phyloP scores from a whole-genome alignment of 2,888 invertebrate genomes.

The Meloe dianella region DNA sequence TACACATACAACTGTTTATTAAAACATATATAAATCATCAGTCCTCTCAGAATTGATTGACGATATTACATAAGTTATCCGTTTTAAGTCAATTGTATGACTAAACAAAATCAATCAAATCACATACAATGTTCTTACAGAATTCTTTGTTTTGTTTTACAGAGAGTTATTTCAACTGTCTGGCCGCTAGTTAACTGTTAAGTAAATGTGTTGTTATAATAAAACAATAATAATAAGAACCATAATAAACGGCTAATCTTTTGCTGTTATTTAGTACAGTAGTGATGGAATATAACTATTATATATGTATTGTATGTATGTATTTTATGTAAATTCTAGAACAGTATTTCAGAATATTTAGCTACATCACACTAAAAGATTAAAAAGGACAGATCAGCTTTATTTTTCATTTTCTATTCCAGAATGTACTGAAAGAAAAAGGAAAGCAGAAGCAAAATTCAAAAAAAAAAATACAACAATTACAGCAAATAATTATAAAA shows the following conservation, averaged over 20 bases:
- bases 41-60: conserved; percentile 56
- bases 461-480: conserved; percentile 35
- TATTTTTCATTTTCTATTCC: conserved; percentile 29
- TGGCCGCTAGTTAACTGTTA: background rate
- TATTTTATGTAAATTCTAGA: conserved; percentile 44
- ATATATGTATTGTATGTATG: conserved; percentile 43
- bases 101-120: conserved; percentile 30
- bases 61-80: conserved; percentile 45
- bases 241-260: conserved; percentile 3
- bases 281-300: conserved; percentile 18
- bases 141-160: conserved; percentile 10
- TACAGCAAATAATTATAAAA: conserved; percentile 25
- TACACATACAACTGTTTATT: conserved; percentile 72
- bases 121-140: background rate
- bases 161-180: background rate
- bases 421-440: conserved; percentile 45
- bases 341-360: conserved; percentile 50
- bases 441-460: conserved; percentile 50
- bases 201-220: background rate
- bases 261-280: conserved; percentile 14
- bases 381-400: conserved; percentile 43
- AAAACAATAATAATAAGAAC: background rate
- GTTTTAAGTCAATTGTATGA: conserved; percentile 41
- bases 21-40: conserved; percentile 66
- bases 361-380: conserved; percentile 58